These are phyloP conservation scores for Acrobasis consociella DNA, from an alignment of 2,888 invertebrate species.

Conservation along the genomic window DNA sequence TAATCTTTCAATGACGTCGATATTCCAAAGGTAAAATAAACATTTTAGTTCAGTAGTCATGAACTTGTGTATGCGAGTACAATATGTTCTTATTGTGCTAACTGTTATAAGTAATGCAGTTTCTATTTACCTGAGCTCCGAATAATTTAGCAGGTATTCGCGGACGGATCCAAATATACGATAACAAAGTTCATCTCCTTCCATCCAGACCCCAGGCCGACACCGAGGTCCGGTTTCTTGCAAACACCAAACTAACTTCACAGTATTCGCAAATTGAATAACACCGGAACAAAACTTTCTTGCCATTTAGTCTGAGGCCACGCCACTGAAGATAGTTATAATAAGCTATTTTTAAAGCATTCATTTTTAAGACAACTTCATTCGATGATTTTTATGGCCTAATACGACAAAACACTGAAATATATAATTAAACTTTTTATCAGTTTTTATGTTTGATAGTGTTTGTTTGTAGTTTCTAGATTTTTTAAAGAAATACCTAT, in stretches of 20 bases:
- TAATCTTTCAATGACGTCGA: too few species aligned
- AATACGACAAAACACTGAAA: too few species aligned
- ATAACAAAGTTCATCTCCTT: conserved; percentile 20
- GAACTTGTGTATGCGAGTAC: too few species aligned
- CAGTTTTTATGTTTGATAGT: too few species aligned
- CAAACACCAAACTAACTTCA: conserved; percentile 19
- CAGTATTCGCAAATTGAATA: conserved; percentile 14
- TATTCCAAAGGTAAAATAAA: too few species aligned
- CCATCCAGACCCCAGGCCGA: conserved; percentile 4
- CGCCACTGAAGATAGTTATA: conserved; percentile 10
- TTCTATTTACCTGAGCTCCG: neutral
- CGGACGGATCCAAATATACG: conserved; percentile 15
- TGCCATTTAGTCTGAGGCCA: too few species aligned
- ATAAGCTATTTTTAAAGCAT: neutral
- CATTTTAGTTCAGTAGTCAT: too few species aligned
- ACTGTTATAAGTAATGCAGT: neutral
- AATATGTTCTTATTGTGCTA: too few species aligned
- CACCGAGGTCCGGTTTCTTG: conserved; percentile 15
- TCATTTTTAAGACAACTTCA: neutral
- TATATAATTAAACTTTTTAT: too few species aligned
- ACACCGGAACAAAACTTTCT: conserved; percentile 13
- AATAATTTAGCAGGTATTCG: conserved; percentile 7
- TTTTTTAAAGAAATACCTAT: too few species aligned
- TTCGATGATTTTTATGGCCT: too few species aligned
- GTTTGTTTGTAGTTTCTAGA: too few species aligned